Conservation (phyloP, 2,888 invertebrate genomes). For the Acrocyrtus sp. region DNA sequence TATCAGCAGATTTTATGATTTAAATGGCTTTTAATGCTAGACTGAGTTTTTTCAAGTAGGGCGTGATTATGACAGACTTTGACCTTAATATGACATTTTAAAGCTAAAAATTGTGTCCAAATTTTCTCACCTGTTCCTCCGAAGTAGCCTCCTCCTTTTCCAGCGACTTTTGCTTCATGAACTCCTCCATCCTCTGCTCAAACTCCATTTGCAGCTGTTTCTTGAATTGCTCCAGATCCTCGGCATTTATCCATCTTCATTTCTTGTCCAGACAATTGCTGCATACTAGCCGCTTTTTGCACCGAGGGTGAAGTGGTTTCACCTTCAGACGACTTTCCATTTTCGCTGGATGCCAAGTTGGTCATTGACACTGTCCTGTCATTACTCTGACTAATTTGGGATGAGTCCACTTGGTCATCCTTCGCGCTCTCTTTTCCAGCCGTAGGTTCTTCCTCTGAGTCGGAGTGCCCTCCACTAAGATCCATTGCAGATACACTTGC, state of each 20-base stretch:
- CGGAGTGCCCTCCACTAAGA: conserved; percentile 43
- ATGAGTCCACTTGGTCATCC: not conserved
- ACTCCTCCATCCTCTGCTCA: conserved; percentile 62
- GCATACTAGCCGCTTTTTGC: conserved; percentile 65
- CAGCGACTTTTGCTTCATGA: conserved; percentile 33
- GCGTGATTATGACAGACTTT: too few species aligned
- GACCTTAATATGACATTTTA: not conserved
- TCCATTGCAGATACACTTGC: conserved; percentile 50
- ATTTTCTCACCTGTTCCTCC: not conserved
- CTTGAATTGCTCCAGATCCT: conserved; percentile 43
- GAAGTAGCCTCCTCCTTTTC: not conserved
- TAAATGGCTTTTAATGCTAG: too few species aligned
- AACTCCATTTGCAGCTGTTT: conserved; percentile 58
- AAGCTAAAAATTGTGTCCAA: too few species aligned
- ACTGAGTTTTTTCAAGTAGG: too few species aligned
- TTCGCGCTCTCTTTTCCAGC: not conserved
- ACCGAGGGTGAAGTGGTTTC: not conserved
- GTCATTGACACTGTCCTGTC: conserved; percentile 41
- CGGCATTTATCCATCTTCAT: conserved; percentile 61
- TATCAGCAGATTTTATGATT: too few species aligned
- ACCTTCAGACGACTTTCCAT: conserved; percentile 16
- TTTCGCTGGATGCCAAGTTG: conserved; percentile 16
- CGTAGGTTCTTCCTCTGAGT: conserved; percentile 8
- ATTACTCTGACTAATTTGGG: conserved; percentile 4
- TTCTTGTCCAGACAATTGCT: conserved; percentile 69